Base-by-base conservation (phyloP, 2,888 invertebrate species). In the Carpatolechia fugitivella region DNA sequence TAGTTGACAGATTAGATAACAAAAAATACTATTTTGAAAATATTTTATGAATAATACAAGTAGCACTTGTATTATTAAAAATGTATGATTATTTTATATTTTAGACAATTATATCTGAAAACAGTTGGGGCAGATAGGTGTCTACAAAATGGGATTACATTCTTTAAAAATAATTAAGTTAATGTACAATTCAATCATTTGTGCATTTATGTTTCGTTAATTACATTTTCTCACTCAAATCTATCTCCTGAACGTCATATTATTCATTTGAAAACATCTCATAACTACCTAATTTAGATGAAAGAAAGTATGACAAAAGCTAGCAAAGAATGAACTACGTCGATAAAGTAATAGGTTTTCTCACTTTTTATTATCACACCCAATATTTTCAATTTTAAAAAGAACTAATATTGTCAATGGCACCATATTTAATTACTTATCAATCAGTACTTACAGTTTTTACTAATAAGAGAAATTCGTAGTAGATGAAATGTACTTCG, bases 371-470 rank as follows among this genome's bases (percentile, higher is more conserved):
- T 57, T 54, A 44, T 52, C 54, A 56, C 60, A 53, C 55, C 52
- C 57, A 59, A 59, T 56, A 55, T 56, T 41, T 64, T 69, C 68
- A 66, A 70, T 66, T 61, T 60, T 62, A 68, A 77, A 77, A 76
- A 74, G 65, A 85, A 81, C 69, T 80, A 80, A 83, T 85, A 85
- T 85, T 85, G 85, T 85, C 85, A 80, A 80, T 81, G 81, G 81
- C 84, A 85, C 84, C 82, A 80, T 79, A 64, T 65, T 67, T 60
- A 65, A 61, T 67, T 69, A 57, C 35, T 46, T 40, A 30, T 48
- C 4, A n/a, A 30, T 48, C 13, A 16, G 40, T 54, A 46, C 58
- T 58, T 58, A 62, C 61, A 64, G 55, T 56, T 62, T 60, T 60
- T 47, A 56, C 56, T 56, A 57, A 29, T 11, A 6, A 7, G n/a